A percentile compares a stretch with the other conserved stretches of the same genome.
Conservation (phyloP, 2,113 vertebrate genomes). For the Poecilia latipinna region DNA sequence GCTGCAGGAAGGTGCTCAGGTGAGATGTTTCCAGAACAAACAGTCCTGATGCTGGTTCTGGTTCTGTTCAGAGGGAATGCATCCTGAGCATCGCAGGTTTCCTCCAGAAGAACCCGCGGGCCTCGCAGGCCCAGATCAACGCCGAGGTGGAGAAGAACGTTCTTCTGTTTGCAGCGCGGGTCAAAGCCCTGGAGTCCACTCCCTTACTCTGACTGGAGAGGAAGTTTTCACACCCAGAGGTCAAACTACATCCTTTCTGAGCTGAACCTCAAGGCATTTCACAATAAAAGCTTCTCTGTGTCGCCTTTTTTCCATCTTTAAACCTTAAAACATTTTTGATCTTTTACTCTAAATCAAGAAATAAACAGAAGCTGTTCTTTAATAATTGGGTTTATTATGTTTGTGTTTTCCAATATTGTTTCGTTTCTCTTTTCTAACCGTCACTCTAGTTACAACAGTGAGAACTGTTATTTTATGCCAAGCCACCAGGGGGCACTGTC, state of each 20-base stretch:
- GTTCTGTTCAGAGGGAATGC: constrained; percentile 75
- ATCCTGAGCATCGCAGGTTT: constrained; percentile 71
- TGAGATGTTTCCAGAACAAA: not conserved
- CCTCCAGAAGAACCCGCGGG: constrained; percentile 69
- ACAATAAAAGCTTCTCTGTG: constrained; percentile 13
- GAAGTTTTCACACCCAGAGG: no score
- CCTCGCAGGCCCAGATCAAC: constrained; percentile 66
- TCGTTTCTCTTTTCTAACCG: not conserved
- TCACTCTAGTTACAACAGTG: not conserved
- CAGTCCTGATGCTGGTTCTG: not conserved
- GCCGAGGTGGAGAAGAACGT: constrained; percentile 77
- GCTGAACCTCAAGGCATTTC: not conserved
- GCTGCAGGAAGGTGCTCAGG: not conserved
- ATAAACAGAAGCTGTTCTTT: no score
- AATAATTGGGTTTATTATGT: not conserved
- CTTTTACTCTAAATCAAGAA: not conserved
- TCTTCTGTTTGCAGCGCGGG: constrained; percentile 74
- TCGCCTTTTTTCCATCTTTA: not conserved
- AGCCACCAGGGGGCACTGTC: no score
- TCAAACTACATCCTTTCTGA: not conserved
- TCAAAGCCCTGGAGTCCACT: constrained; percentile 63
- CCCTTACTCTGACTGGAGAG: constrained; percentile 48
- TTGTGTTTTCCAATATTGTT: no score
- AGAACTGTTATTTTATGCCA: no score
- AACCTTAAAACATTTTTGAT: not conserved